Conservation (phyloP, 2,113 vertebrate genomes). For the Campylomormyrus tamandua region DNA sequence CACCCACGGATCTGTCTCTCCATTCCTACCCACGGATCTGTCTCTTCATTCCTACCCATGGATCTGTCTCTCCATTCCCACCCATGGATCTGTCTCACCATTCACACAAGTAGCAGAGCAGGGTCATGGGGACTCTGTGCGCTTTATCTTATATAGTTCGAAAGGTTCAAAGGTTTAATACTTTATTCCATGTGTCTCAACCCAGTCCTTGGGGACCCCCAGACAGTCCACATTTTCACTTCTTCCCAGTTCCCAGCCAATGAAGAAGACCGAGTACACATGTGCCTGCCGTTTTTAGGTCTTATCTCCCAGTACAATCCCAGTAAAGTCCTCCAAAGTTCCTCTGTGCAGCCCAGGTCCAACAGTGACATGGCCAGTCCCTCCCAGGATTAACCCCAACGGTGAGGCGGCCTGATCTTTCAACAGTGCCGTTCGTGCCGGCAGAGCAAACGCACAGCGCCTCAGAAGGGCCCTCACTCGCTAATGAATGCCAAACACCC, state of each 20-base stretch:
- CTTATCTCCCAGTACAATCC: not conserved
- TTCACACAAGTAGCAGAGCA: not conserved
- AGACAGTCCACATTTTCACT: not conserved
- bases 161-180: not conserved
- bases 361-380: not conserved
- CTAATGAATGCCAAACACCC: not conserved
- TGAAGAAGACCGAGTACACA: not conserved
- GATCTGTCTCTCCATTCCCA: not conserved
- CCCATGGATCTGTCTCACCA: not conserved
- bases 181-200: not conserved
- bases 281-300: not conserved
- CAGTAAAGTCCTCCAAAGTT: not conserved
- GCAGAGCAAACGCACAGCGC: not conserved
- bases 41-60: not conserved
- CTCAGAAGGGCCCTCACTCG: not conserved
- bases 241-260: not conserved
- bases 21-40: not conserved
- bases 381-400: not conserved
- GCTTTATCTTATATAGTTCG: not conserved
- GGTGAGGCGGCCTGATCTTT: not conserved
- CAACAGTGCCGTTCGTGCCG: too few relatives aligned
- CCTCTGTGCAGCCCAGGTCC: not conserved
- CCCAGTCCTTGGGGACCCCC: not conserved
- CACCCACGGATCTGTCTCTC: not conserved
- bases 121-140: not conserved